Evolutionary conservation across 2,888 invertebrate species (phyloP), one percentile per base, ranked within the genome.

Genomic region (Calephelis perditalis): DNA sequence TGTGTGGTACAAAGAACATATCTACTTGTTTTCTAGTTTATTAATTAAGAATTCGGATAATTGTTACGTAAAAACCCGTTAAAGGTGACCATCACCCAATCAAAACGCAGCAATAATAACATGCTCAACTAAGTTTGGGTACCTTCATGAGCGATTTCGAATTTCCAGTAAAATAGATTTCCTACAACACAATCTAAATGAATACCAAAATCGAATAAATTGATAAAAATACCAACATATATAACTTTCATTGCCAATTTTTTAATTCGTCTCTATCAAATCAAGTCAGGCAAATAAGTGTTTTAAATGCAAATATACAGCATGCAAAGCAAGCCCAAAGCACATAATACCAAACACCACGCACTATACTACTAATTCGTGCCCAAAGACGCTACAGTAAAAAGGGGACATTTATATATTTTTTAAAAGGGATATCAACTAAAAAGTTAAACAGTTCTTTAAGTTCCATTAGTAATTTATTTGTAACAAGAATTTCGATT

Each of bases 301-400:
- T 52, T 68, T 68, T 68, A 67, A 71, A 71, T 70, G 68, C 70
- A 67, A 68, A 68, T 67, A 71, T 68, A 72, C 73, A 73, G 69
- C 77, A 79, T 81, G 81, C 82, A 73, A 82, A 83, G 84, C 85
- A 81, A 80, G 84, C 83, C 71, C 70, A 72, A 81, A 80, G 84
- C 84, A 64, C 66, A 66, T 15, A 15, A 15, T 26, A 59, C 15
- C 55, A 56, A 15, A 55, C 44, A 56, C 36, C 59, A 37, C 49
- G 36, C 37, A 59, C 46, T 37, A 37, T 26, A 49, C 47, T 58
- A 44, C 45, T 15, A 59, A 44, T 8, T 37, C 37, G 26, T 36
- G 46, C 55, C 10, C 15, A n/a, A 55, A 55, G 8, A 26, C 11
- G 15, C 59, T 46, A 45, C 59, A n/a, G 37, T 45, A 55, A 11